Evolutionary conservation across 2,113 vertebrate species (phyloP).

Genomic region (Pyrgilauda ruficollis): DNA sequence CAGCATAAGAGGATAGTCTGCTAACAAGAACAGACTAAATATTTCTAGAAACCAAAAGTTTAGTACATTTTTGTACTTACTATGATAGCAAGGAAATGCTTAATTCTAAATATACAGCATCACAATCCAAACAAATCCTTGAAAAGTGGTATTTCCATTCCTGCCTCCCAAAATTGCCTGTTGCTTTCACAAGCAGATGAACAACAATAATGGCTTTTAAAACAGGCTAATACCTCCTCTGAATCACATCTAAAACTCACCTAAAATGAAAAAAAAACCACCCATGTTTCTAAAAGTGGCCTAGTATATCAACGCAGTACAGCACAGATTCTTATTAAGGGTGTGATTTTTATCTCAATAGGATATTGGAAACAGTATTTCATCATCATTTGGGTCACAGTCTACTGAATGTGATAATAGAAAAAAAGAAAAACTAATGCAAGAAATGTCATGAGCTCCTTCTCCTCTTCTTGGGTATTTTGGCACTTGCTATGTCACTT

Average conservation of each 20-base stretch:
- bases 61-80: not conserved
- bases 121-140: not conserved
- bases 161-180: not conserved
- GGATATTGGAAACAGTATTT: not conserved
- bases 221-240: not conserved
- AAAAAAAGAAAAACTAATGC: not conserved
- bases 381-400: not conserved
- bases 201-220: not conserved
- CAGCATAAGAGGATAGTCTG: not conserved
- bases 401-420: not conserved
- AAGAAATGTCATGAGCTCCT: not conserved
- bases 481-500: not conserved
- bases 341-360: not conserved
- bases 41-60: not conserved
- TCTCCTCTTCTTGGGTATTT: not conserved
- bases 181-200: not conserved
- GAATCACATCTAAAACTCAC: not conserved
- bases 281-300: not conserved
- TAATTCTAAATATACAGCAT: not conserved
- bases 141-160: not conserved
- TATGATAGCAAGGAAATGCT: not conserved
- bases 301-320: not conserved
- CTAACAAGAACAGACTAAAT: not conserved
- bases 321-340: not conserved
- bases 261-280: not conserved